These are phyloP conservation scores for Anarhynchus alexandrinus DNA, from an alignment of 2,113 vertebrate species.

Conservation along the genomic window DNA sequence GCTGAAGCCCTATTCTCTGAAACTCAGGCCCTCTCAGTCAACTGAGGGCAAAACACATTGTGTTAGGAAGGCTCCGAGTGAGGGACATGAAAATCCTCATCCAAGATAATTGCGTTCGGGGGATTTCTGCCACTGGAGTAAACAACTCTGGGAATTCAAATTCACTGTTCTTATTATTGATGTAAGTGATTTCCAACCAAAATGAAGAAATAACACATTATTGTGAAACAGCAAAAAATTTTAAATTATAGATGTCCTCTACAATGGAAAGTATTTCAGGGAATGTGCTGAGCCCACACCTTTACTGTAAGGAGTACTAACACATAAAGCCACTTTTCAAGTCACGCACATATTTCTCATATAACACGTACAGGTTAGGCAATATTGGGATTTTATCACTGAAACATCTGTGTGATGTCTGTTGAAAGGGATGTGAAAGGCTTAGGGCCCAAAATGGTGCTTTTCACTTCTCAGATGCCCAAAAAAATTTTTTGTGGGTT, in stretches of 20 bases:
- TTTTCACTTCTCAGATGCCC: background rate
- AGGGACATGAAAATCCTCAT: slow-evolving; percentile 31
- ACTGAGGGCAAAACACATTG: slow-evolving; percentile 60
- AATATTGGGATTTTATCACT: background rate
- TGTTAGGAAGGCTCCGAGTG: slow-evolving; percentile 28
- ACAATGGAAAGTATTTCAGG: background rate
- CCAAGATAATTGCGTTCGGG: slow-evolving; percentile 24
- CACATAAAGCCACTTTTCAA: background rate
- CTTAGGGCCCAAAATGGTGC: background rate
- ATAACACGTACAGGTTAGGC: background rate
- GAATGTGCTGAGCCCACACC: background rate
- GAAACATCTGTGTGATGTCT: background rate
- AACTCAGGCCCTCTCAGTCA: slow-evolving; percentile 48
- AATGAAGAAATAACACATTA: background rate
- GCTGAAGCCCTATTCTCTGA: slow-evolving; percentile 36
- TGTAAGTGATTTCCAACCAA: background rate
- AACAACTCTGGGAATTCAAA: slow-evolving; percentile 32
- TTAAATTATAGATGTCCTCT: background rate
- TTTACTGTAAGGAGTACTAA: background rate
- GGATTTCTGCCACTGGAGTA: slow-evolving; percentile 39
- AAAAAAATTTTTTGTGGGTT: background rate
- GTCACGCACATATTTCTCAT: background rate
- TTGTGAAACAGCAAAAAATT: background rate
- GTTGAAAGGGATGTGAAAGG: background rate
- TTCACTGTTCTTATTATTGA: background rate